phyloP scores from a whole-genome alignment of 2,113 vertebrate species.

The Xenopus laevis region DNA sequence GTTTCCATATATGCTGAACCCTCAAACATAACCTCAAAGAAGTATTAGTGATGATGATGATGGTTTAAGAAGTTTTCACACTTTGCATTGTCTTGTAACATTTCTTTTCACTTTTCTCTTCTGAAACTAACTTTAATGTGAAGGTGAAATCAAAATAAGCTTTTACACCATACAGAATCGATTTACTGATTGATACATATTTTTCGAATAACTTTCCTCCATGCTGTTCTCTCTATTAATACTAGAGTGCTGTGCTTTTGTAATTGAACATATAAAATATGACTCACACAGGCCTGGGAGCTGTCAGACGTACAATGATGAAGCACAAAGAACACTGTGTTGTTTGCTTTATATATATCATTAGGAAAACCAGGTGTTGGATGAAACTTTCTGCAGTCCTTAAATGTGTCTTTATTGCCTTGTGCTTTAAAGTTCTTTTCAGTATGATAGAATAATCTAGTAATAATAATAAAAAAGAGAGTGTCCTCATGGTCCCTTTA shows the following conservation, averaged over 20 bases:
- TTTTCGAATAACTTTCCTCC: neutral
- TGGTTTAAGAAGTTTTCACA: no score
- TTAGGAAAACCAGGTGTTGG: constrained; percentile 5
- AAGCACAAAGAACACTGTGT: constrained; percentile 9
- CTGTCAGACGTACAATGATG: constrained; percentile 31
- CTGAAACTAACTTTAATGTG: neutral
- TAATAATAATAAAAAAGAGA: no score
- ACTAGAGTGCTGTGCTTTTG: constrained; percentile 5
- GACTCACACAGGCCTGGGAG: constrained; percentile 24
- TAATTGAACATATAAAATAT: constrained; percentile 28
- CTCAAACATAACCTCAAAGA: no score
- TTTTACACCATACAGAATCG: constrained; percentile 2
- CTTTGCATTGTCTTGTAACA: no score
- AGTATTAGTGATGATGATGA: no score
- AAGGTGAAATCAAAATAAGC: constrained; percentile 13
- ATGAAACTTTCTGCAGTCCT: constrained; percentile 4
- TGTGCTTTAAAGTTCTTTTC: neutral
- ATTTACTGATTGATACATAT: constrained; percentile 11
- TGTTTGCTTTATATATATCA: constrained; percentile 27
- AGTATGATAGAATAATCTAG: no score
- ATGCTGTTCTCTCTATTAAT: constrained; percentile 6
- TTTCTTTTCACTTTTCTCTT: no score
- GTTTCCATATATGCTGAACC: no score
- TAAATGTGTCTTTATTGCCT: neutral
- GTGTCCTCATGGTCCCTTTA: no score